Evolutionary conservation across 2,113 vertebrate species (phyloP), one percentile per base, ranked within the genome.

Genomic region (Cisticola juncidis): DNA sequence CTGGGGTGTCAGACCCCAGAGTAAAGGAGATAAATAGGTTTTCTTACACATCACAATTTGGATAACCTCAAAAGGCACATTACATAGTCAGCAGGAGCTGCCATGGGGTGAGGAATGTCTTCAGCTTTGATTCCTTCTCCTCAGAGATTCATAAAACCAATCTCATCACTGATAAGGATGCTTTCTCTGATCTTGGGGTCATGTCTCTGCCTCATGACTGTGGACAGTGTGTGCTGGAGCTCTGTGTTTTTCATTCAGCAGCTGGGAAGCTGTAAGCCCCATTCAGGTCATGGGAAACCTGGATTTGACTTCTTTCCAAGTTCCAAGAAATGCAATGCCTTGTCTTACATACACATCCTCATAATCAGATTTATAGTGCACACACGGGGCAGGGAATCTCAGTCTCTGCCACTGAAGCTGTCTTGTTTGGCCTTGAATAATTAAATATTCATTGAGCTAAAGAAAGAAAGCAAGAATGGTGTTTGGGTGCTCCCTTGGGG

Each of bases 401-500:
- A 66, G 74, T 45, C 45, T 85, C 57, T 94, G 71, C 45, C 62
- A 83, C n/a, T 82, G 79, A 90, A 86, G 45, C 42, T 2, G 4
- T 80, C 78, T 93, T 88, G 40, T 69, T 93, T 70, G 50, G 74
- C 79, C 74, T 95, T 2, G 1, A 83, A 54, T 81, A 86, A 82
- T 97, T 94, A 94, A 95, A 95, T 94, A 92, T 93, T 96, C 50
- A 90, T 90, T 83, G 51, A 82, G 47, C 25, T 85, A 77, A 92
- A 86, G 79, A 82, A 96, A 71, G 79, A 79, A 95, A 74, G 74
- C 71, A 94, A 71, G 88, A 93, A 58, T 77, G 47, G 29, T 77
- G 68, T 92, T 90, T 86, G 38, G 68, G 54, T 80, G 29, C 64
- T 96, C 90, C 56, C 88, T 60, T 89, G 83, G 86, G 80, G 73